Base-by-base conservation (phyloP, 2,888 invertebrate genomes). In the Rhimphoctona megacephalus region DNA sequence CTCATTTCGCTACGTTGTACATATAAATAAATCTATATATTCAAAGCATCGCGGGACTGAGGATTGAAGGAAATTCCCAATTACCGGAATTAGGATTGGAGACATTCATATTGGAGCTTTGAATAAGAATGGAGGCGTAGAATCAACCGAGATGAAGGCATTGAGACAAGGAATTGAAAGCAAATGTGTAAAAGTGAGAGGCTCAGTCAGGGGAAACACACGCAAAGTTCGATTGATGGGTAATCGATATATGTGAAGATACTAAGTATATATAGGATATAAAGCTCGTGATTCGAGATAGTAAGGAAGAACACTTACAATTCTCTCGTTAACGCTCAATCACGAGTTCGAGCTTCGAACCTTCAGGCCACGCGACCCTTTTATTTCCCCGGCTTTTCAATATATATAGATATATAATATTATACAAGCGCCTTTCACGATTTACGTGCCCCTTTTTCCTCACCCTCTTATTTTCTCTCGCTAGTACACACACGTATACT, bases 61-160 rank as follows among this genome's bases (percentile, higher is more conserved):
- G 83, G 92, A 92, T 93, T 93, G 92, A 92, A 90, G 89, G 84
- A 91, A 93, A 92, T 92, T 92, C 88, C 90, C 92, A 93, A 94
- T 94, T 93, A 93, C 89, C 88, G 88, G 89, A 86, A 86, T 86
- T 86, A 88, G 73, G 83, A 86, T 69, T 1, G 54, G 76, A 66
- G 76, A 74, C 74, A 57, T 86, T 49, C 70, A 74, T 87, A 82
- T 82, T 76, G 78, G 36, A 85, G 72, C 64, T 79, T 76, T 85
- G 69, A 81, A 80, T 74, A 72, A 80, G 43, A 49, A 57, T 82
- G 33, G 66, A 46, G 30, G 69, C 77, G 73, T 54, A 61, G 66
- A 61, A 81, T 64, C 67, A 33, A 36, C 14, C 22, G 52, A 64
- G 54, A 69, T 36, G 54, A 30, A 49, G 33, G 33, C 17, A 17